A percentile compares a stretch with the other conserved stretches of the same genome.
These are phyloP conservation scores for Calidris pugnax DNA, from an alignment of 2,113 vertebrate genomes.

Conservation along the genomic window DNA sequence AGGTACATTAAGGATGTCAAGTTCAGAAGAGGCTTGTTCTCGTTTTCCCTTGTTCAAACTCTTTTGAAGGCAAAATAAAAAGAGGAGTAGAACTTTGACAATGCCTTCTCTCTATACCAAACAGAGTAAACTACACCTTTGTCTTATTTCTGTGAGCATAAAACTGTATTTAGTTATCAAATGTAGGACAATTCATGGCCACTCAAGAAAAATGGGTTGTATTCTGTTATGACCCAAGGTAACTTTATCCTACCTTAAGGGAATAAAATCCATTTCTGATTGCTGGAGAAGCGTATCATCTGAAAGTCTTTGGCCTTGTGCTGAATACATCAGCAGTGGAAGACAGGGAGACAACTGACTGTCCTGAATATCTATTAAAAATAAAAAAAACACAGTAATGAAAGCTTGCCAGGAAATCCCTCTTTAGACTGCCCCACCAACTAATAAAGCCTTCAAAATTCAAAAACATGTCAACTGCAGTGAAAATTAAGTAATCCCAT, in stretches of 20 bases:
- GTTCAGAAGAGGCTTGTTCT: background rate
- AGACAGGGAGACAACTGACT: constrained; percentile 79
- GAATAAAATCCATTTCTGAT: constrained; percentile 80
- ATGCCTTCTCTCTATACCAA: background rate
- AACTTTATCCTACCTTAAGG: constrained; percentile 81
- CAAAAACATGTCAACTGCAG: background rate
- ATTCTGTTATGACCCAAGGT: background rate
- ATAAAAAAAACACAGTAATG: background rate
- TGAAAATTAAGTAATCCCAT: background rate
- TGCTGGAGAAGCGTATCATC: constrained; percentile 78
- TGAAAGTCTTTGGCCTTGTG: constrained; percentile 56
- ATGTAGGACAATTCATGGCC: background rate
- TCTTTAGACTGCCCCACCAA: background rate
- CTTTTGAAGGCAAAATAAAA: background rate
- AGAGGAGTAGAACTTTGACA: background rate
- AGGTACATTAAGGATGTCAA: background rate
- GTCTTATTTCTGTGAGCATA: background rate
- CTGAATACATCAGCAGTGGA: constrained; percentile 68
- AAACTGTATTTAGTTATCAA: background rate
- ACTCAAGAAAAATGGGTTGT: background rate
- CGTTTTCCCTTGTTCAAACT: background rate
- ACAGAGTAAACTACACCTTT: background rate
- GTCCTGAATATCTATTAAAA: constrained; percentile 80
- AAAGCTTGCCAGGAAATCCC: background rate
- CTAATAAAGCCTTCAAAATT: background rate